Conservation (phyloP, 2,888 invertebrate species). For the Vannuccia rotundouncinata region DNA sequence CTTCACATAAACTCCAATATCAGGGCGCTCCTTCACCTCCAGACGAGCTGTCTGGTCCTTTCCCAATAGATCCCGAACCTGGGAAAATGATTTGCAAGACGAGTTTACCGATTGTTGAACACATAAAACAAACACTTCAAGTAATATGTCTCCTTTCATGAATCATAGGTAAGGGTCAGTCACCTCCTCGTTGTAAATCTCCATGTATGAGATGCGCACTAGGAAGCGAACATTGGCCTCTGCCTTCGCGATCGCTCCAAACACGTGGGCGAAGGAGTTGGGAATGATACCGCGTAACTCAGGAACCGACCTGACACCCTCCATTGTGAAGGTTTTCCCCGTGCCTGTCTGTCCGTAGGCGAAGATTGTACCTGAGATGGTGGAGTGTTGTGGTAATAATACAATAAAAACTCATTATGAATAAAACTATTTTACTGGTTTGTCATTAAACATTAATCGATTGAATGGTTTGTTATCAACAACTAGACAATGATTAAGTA, state of each 20-base stretch:
- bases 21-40: constrained; percentile 88
- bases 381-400: no score
- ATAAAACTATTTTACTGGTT: no score
- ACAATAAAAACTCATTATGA: not conserved
- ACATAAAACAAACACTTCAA: not conserved
- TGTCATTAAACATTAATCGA: no score
- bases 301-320: constrained; percentile 76
- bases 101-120: not conserved
- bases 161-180: not conserved
- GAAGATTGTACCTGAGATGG: constrained; percentile 61
- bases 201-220: constrained; percentile 91
- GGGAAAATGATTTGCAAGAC: not conserved
- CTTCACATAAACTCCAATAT: constrained; percentile 94
- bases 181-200: constrained; percentile 98
- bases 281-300: constrained; percentile 92
- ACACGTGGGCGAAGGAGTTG: constrained; percentile 96
- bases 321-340: constrained; percentile 98
- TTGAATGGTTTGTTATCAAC: no score
- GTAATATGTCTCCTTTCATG: not conserved
- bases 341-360: constrained; percentile 72
- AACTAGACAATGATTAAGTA: no score
- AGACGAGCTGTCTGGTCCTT: constrained; percentile 76
- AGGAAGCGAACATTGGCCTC: constrained; percentile 83
- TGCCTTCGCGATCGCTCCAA: constrained; percentile 90
- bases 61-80: constrained; percentile 72